Conservation (phyloP, 1,140 invertebrate genomes). For the Dreissena polymorpha region DNA sequence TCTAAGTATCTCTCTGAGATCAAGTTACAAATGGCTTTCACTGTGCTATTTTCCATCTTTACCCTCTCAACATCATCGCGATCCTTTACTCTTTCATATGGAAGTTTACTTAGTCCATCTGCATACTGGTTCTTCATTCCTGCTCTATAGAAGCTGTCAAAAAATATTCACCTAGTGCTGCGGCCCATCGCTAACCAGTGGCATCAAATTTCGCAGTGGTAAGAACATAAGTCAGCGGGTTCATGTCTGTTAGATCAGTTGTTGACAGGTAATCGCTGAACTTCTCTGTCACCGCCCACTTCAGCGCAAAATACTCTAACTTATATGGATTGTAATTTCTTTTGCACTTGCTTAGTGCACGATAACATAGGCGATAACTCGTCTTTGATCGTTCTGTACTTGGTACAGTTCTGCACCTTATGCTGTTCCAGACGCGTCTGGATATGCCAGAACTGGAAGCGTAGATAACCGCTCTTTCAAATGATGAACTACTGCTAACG, state of each 20-base stretch:
- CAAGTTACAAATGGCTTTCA: too few species aligned
- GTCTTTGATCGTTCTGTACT: neutral
- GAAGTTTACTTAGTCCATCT: neutral
- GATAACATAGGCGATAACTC: conserved; percentile 56
- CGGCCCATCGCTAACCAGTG: conserved; percentile 1
- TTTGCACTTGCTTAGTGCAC: conserved; percentile 36
- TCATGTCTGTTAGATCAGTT: neutral
- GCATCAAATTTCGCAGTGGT: conserved; percentile 2
- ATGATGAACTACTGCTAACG: too few species aligned
- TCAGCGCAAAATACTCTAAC: conserved; percentile 35
- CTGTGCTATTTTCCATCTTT: too few species aligned
- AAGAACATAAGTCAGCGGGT: neutral
- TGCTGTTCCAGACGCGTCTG: neutral
- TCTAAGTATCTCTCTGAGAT: too few species aligned
- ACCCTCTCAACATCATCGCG: too few species aligned
- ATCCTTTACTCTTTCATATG: neutral
- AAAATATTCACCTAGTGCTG: neutral
- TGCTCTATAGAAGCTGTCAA: neutral
- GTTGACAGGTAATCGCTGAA: conserved; percentile 61
- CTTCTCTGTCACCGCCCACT: conserved; percentile 30
- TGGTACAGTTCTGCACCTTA: conserved; percentile 13
- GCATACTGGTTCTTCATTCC: conserved; percentile 4
- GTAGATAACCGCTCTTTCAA: neutral
- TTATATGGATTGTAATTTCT: conserved; percentile 36
- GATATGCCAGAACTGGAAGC: neutral